Evolutionary conservation across 2,797 vertebrate species (phyloP).

Genomic region (Esox masquinongy): DNA sequence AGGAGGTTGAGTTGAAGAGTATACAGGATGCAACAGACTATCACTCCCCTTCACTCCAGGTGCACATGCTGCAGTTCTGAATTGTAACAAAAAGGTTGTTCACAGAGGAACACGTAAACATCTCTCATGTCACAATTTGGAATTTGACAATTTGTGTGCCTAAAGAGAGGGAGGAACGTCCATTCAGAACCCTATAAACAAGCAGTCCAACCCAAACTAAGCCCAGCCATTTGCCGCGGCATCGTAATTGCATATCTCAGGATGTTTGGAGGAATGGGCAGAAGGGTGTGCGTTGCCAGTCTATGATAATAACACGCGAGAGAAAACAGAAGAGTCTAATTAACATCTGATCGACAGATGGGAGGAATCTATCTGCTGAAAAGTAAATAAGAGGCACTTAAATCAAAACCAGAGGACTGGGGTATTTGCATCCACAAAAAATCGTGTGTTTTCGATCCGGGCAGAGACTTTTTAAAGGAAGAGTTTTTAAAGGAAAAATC

Average conservation of each 20-base stretch:
- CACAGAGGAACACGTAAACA: constrained; percentile 17
- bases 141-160: constrained; percentile 33
- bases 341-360: constrained; percentile 22
- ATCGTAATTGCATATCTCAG: constrained; percentile 38
- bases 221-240: constrained; percentile 46
- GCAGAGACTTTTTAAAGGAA: neutral
- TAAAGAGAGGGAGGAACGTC: constrained; percentile 21
- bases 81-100: constrained; percentile 34
- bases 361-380: neutral
- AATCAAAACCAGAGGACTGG: neutral
- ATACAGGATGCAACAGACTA: too few species aligned
- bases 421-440: neutral
- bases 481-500: neutral
- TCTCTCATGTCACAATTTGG: constrained; percentile 24
- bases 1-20: neutral
- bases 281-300: constrained; percentile 33
- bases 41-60: neutral
- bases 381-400: too few species aligned
- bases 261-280: constrained; percentile 30
- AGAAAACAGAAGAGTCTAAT: constrained; percentile 46
- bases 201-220: constrained; percentile 26
- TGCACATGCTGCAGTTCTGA: constrained; percentile 9
- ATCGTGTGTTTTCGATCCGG: neutral
- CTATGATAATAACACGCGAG: constrained; percentile 62
- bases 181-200: constrained; percentile 45